Percentiles rank a stretch among this genome's conserved stretches.
Evolutionary conservation across 2,113 vertebrate genomes (phyloP).

Genomic region (Ammodytes dubius): DNA sequence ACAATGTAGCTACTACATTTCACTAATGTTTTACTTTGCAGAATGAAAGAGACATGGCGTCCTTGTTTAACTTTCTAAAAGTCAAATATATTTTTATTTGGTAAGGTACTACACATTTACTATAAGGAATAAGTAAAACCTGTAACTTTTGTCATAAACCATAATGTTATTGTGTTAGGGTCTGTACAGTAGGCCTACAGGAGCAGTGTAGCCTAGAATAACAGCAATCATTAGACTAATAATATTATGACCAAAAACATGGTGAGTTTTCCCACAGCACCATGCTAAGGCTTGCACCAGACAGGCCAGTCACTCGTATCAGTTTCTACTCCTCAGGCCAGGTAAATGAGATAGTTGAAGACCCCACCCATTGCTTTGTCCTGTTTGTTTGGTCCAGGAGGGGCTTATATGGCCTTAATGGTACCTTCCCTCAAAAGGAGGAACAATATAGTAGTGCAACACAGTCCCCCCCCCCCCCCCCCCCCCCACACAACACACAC

Average conservation of each 20-base stretch:
- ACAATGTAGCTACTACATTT: not conserved
- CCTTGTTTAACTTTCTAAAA: not conserved
- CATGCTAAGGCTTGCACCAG: not conserved
- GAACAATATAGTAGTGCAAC: not conserved
- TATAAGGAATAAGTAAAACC: not conserved
- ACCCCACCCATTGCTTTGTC: constrained; percentile 55
- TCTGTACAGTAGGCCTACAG: not conserved
- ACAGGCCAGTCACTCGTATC: not conserved
- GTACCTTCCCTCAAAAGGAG: not conserved
- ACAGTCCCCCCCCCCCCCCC: not conserved
- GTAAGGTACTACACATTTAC: not conserved
- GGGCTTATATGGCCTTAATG: not conserved
- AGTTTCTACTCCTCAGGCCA: constrained; percentile 32
- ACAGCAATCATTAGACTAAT: not conserved
- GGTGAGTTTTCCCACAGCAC: not conserved
- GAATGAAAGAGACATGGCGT: not conserved
- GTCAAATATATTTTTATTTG: not conserved
- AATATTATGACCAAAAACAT: constrained; percentile 58
- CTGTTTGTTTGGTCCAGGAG: constrained; percentile 25
- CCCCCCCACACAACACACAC: no score
- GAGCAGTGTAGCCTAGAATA: not conserved
- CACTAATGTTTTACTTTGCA: not conserved
- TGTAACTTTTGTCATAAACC: not conserved
- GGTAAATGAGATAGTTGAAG: not conserved
- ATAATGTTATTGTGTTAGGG: not conserved